Evolutionary conservation across 1,140 invertebrate genomes (phyloP).

Genomic region (Semibalanus balanoides): DNA sequence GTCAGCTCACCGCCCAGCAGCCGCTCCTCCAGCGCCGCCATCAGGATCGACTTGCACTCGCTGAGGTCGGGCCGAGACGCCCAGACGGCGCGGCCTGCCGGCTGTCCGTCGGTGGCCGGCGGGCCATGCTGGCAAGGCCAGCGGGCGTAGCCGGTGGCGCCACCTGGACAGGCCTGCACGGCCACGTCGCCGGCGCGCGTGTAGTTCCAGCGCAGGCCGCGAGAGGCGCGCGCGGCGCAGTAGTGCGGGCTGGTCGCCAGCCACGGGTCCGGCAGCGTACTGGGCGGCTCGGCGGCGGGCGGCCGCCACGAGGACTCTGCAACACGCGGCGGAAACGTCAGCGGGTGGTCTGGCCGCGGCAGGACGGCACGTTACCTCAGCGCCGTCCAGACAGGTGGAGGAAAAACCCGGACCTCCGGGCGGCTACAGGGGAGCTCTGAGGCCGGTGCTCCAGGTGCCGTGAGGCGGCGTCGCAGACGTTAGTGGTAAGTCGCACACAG

Average conservation of each 20-base stretch:
- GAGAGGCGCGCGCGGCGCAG: not conserved
- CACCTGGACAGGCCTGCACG: conserved; percentile 73
- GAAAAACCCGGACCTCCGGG: too few species aligned
- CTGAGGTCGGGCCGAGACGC: conserved; percentile 64
- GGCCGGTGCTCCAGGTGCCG: too few species aligned
- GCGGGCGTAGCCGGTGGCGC: conserved; percentile 67
- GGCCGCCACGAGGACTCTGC: not conserved
- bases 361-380: not conserved
- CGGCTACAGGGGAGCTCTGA: too few species aligned
- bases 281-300: too few species aligned
- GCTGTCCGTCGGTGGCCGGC: not conserved
- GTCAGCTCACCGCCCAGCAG: conserved; percentile 55
- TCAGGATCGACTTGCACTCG: conserved; percentile 78
- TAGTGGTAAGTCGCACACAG: not conserved
- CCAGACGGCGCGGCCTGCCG: conserved; percentile 56
- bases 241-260: not conserved
- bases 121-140: conserved; percentile 46
- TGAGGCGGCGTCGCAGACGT: too few species aligned
- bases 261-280: not conserved
- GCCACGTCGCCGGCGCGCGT: conserved; percentile 51
- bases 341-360: too few species aligned
- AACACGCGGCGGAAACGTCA: not conserved
- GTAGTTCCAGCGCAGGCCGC: conserved; percentile 73
- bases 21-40: conserved; percentile 63
- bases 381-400: too few species aligned